phyloP scores from a whole-genome alignment of 92 coral and sea anemone species.

The Paramuricea clavata region DNA sequence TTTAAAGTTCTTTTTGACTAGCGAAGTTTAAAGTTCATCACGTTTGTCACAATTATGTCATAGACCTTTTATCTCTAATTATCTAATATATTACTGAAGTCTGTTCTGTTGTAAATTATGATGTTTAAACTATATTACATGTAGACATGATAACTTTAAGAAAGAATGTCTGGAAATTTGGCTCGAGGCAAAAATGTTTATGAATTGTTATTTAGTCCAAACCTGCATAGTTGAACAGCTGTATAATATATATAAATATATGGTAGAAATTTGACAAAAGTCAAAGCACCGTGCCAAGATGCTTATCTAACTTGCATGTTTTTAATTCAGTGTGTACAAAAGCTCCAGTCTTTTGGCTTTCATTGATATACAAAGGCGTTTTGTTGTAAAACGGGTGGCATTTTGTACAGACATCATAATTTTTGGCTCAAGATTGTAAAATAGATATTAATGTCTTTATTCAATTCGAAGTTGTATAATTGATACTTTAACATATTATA shows the following conservation, averaged over 20 bases:
- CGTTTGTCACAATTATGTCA: background rate
- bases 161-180: constrained; percentile 4
- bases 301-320: no score
- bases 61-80: background rate
- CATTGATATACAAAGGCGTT: no score
- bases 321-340: no score
- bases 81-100: background rate
- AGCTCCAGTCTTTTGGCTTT: background rate
- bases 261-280: no score
- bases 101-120: constrained; percentile 5
- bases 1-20: no score
- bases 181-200: background rate
- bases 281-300: no score
- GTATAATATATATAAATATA: background rate
- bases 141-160: background rate
- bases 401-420: background rate
- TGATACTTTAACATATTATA: background rate
- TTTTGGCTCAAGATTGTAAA: background rate
- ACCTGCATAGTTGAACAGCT: no score
- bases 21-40: background rate
- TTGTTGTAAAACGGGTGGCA: background rate
- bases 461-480: background rate
- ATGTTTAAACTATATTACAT: background rate
- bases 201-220: background rate
- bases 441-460: background rate